phyloP scores from a whole-genome alignment of 2,113 vertebrate genomes.

The Mellivora capensis region DNA sequence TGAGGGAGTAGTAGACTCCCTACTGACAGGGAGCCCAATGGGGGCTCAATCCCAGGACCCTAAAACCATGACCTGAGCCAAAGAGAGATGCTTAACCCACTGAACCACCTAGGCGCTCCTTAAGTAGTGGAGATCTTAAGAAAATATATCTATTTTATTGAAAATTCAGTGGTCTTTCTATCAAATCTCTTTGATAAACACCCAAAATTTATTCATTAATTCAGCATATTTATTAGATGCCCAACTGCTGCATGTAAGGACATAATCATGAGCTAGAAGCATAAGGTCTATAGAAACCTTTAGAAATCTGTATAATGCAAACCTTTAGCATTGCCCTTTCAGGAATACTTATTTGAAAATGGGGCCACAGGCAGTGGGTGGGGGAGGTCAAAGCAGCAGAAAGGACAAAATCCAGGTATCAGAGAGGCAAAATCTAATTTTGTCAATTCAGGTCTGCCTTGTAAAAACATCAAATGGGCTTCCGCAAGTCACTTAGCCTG shows the following conservation, averaged over 20 bases:
- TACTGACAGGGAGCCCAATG: neutral
- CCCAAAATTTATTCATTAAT: slow-evolving; percentile 13
- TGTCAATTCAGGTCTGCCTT: neutral
- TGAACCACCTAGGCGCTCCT: neutral
- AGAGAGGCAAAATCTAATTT: neutral
- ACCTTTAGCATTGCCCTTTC: neutral
- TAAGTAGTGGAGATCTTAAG: slow-evolving; percentile 20
- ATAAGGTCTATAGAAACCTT: neutral
- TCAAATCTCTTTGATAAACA: neutral
- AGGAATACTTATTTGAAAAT: neutral
- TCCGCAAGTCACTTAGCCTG: neutral
- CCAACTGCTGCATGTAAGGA: neutral
- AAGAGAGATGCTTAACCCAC: neutral
- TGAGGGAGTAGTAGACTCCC: neutral
- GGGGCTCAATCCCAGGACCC: neutral
- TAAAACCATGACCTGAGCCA: neutral
- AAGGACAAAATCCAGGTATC: neutral
- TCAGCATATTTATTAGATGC: slow-evolving; percentile 9
- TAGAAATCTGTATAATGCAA: neutral
- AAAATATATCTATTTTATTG: slow-evolving; percentile 6
- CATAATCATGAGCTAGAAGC: neutral
- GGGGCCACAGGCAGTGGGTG: no score
- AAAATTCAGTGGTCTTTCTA: neutral
- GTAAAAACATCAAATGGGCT: neutral
- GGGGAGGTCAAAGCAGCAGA: neutral